Evolutionary conservation across 2,888 invertebrate genomes (phyloP), one percentile per base, ranked within the genome.

Genomic region (Yponomeuta sedellus): DNA sequence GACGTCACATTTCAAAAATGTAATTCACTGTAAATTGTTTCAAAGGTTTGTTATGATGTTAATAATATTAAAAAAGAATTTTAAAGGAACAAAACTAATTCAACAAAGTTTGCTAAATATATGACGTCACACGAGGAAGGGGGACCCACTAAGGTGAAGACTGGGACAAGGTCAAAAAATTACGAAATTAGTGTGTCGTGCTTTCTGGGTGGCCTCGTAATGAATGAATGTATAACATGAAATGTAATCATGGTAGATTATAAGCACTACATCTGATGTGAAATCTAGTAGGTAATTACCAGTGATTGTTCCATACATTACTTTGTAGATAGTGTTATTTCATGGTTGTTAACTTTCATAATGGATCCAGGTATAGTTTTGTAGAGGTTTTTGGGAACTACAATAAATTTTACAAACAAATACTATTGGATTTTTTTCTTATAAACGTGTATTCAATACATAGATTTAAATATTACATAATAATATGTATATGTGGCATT

Each of bases 331-430:
- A 74, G 73, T 73, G 74, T 74, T 76, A 75, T 77, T 79, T 76
- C 76, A 70, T 77, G 68, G 81, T 82, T 79, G 79, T 84, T 84
- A 85, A 76, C 80, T 78, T 82, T 84, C 75, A 78, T 82, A 84
- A 76, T 74, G 79, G 79, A 86, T 78, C 80, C 83, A 80, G 83
- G 80, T 87, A 88, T 90, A 88, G 86, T 91, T 91, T 91, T 90
- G 88, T 90, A 91, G 89, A 81, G 84, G 85, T 86, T 86, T 89
- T 87, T 86, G 86, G 84, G 83, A 85, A 88, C 77, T 83, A 52
- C 80, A 87, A 82, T 87, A 85, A 88, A 77, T 74, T 70, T 77
- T 81, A 79, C 77, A 81, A 77, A 69, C 66, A 66, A n/a, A 64
- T 69, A 67, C 68, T 64, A 68, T 6, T 5, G 58, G 57, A 68